Base-by-base conservation (phyloP, 2,797 vertebrate genomes). In the Sebastes itinus region DNA sequence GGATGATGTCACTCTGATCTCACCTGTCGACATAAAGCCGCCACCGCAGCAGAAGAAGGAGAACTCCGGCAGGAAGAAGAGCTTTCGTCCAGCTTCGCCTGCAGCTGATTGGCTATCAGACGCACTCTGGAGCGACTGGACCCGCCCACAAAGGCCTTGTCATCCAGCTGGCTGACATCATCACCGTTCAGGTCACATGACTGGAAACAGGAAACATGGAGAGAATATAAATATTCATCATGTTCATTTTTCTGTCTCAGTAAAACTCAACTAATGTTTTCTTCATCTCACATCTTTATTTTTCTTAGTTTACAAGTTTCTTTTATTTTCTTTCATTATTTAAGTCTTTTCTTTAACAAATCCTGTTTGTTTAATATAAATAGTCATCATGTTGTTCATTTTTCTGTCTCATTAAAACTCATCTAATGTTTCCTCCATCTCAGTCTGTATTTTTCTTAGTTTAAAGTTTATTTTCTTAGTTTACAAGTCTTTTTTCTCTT, bases 31-130 rank as follows among this genome's bases (percentile, higher is more conserved):
- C 68, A 87, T 14, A 83, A 63, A 5, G 59, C 81, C 1, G 82
- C 72, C 5, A 67, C 60, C 11, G 83, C 72, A 6, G 74, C 38
- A 23, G 89, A 18, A 30, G 78, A 11, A 62, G 83, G 10, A 55
- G 80, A 49, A 14, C 55, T 77, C 35, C 62, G 66, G 69, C 84
- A 82, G 23, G 87, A 28, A 2, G 84, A 66, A 0, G 94, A 93
- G 2, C 95, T 96, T 89, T 97, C 95, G 18, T 97, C 97, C 67
- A 99, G 96, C 87, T 98, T 98, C 28, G 97, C 97, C 91, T 98
- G 95, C 20, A 99, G 94, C 87, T 97, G 97, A 30, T 95, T 97
- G 42, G 98, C 97, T 96, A 99, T 97, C 71, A 96, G 96, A 77
- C 97, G 97, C 69, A 99, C 98, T 88, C 96, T 97, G 90, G 97